Percentiles rank a stretch among this genome's conserved stretches.
Evolutionary conservation across 1,140 invertebrate species (phyloP).

Genomic region (Ylistrum balloti): DNA sequence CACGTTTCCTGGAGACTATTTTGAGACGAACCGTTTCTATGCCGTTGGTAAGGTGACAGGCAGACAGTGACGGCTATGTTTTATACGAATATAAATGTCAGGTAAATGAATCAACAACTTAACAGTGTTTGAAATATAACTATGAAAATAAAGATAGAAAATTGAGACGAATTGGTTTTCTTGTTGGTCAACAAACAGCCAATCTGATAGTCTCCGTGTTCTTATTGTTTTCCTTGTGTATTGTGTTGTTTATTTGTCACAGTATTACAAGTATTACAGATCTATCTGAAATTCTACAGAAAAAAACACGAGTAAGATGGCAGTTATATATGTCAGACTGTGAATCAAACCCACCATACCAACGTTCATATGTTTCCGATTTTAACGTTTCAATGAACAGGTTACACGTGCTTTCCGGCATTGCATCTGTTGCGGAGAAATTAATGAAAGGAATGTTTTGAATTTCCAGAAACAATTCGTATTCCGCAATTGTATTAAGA

Average conservation of each 20-base stretch:
- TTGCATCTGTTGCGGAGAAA: neutral
- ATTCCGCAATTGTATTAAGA: neutral
- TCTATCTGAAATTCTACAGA: neutral
- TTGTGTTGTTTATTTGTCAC: too few relatives aligned
- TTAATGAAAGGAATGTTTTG: conserved; percentile 27
- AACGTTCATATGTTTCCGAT: conserved; percentile 29
- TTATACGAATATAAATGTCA: too few relatives aligned
- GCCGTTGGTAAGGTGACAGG: neutral
- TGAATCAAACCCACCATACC: neutral
- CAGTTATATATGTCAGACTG: conserved; percentile 12
- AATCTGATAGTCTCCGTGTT: neutral
- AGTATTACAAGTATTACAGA: too few relatives aligned
- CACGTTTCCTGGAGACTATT: neutral
- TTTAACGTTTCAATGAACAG: conserved; percentile 5
- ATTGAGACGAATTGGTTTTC: neutral
- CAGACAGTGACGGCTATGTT: too few relatives aligned
- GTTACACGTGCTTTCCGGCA: neutral
- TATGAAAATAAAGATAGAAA: neutral
- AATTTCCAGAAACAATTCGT: conserved; percentile 12
- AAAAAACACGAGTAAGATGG: neutral
- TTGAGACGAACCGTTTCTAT: neutral
- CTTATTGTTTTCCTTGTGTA: neutral
- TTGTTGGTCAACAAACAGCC: neutral
- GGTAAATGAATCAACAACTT: too few relatives aligned
- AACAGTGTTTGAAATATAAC: neutral